Evolutionary conservation across 2,888 invertebrate species (phyloP), one percentile per base, ranked within the genome.

Genomic region (Oscheius myriophilus): DNA sequence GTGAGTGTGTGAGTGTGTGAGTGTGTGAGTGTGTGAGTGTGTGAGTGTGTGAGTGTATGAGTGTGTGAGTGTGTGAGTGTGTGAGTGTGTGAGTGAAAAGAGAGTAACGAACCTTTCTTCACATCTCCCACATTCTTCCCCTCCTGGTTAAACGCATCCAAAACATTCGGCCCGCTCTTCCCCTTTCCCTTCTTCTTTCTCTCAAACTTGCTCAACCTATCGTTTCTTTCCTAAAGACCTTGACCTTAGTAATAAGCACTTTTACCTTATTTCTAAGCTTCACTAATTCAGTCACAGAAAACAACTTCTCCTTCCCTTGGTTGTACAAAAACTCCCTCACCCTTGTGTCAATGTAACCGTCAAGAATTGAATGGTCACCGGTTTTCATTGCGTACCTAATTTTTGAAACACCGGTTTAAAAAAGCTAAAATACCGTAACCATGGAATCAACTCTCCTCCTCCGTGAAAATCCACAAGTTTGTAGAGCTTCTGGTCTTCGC

Each of bases 261-360:
- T 9, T 4, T 12, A 76, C 79, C 86, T 92, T 93, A 87, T 95
- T 95, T 75, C 95, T 89, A 64, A 92, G 88, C 65, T 94, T 89
- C 4, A 96, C 94, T 65, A 96, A 88, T 85, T 94, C 93, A 0
- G 93, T 92, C 80, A 95, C 92, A 0, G 94, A 93, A 82, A 96
- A 92, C 87, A 93, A 92, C 68, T 92, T 92, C 0, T 96, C 96
- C 82, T 91, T 91, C 2, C 96, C 96, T 86, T 92, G 92, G 87
- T 95, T 95, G 88, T 96, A 96, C 18, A 97, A 88, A 87, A 93
- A 95, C 0, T 93, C 93, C 82, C 93, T 92, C 16, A 95, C 93
- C 63, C 75, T 72, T 16, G 70, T 69, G 39, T 78, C 78, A 12
- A 78, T 57, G 49, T 74, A 78, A 0, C 70, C 71, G 39, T 78